phyloP scores from a whole-genome alignment of 2,888 invertebrate genomes.

The Acanthosepion pharaonis region DNA sequence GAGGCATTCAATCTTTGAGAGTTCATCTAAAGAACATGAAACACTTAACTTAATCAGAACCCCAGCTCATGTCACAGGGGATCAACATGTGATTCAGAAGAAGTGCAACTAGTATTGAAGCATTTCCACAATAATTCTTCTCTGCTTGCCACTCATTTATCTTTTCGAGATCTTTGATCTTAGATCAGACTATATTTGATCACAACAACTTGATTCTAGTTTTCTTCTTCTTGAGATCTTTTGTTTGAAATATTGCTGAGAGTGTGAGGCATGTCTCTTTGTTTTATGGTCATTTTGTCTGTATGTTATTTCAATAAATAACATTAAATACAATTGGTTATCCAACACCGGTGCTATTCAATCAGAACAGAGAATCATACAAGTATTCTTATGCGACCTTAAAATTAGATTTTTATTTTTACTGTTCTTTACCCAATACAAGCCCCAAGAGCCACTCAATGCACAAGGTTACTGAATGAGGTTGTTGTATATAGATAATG shows the following conservation, averaged over 20 bases:
- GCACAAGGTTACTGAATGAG: too few species aligned
- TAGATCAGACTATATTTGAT: not conserved
- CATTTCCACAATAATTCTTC: not conserved
- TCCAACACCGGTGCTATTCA: not conserved
- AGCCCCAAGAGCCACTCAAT: too few species aligned
- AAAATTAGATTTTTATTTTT: not conserved
- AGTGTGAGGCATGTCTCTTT: not conserved
- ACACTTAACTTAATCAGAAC: constrained; percentile 33
- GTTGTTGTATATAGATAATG: too few species aligned
- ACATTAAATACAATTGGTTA: not conserved
- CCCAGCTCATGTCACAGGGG: constrained; percentile 33
- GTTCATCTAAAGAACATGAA: not conserved
- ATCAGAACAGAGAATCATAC: not conserved
- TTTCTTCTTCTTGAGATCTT: constrained; percentile 33
- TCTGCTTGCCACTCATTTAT: constrained; percentile 33
- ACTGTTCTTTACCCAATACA: too few species aligned
- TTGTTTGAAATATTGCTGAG: constrained; percentile 12
- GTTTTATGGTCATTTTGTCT: not conserved
- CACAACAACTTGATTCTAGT: not conserved
- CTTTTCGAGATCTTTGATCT: not conserved
- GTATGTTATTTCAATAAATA: not conserved
- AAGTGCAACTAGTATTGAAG: not conserved
- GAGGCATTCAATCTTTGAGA: not conserved
- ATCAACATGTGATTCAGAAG: not conserved
- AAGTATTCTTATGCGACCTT: not conserved